Evolutionary conservation across 1,140 invertebrate species (phyloP).

Genomic region (Delia radicum): DNA sequence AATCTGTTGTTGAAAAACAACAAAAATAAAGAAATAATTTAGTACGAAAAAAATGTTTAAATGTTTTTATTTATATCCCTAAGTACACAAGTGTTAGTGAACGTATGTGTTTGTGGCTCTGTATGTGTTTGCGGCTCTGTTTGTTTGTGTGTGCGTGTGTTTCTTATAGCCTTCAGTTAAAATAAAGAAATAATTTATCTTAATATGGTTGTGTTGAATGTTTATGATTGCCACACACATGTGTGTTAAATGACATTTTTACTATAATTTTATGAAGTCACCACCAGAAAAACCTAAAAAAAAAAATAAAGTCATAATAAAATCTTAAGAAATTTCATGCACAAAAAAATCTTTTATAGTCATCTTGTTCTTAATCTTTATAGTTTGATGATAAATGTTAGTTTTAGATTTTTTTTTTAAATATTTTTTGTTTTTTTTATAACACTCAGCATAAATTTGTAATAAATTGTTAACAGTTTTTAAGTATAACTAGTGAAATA

Average conservation of each 20-base stretch:
- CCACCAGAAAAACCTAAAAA: neutral
- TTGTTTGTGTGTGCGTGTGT: neutral
- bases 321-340: neutral
- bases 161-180: neutral
- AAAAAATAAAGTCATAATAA: neutral
- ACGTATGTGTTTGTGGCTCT: neutral
- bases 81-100: neutral
- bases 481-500: no score
- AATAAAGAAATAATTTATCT: constrained; percentile 15
- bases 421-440: neutral
- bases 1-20: neutral
- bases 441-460: constrained; percentile 4
- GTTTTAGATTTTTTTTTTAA: neutral
- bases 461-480: neutral
- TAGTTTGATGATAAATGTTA: neutral
- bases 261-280: constrained; percentile 23
- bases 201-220: constrained; percentile 13
- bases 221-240: constrained; percentile 20
- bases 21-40: neutral
- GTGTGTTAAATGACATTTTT: constrained; percentile 20
- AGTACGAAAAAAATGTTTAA: neutral
- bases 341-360: neutral
- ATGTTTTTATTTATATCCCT: neutral
- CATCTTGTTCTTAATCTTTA: neutral
- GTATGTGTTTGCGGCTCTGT: neutral